These are phyloP conservation scores for Phyto melanocephala DNA, from an alignment of 2,888 invertebrate genomes.

Conservation along the genomic window DNA sequence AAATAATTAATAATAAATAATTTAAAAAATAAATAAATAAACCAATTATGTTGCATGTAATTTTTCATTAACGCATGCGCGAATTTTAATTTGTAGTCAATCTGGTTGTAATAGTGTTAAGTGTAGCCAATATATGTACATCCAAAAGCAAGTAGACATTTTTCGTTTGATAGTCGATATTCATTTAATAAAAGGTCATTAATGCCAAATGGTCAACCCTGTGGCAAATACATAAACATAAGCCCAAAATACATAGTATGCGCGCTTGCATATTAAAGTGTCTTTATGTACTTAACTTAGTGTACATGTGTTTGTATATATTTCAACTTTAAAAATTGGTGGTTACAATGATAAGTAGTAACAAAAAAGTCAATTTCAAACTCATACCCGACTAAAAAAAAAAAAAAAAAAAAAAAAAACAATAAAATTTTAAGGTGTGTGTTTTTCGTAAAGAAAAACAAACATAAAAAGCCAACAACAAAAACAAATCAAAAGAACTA, in stretches of 20 bases:
- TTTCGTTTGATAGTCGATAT: slow-evolving; percentile 18
- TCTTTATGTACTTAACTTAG: background rate
- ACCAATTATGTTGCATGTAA: no score
- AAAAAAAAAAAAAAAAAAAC: slow-evolving; percentile 36
- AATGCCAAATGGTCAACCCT: slow-evolving; percentile 49
- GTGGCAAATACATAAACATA: background rate
- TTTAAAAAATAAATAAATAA: no score
- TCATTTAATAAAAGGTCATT: slow-evolving; percentile 42
- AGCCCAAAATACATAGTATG: background rate
- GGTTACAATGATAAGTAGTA: slow-evolving; percentile 30
- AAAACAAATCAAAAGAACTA: background rate
- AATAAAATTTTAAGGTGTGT: slow-evolving; percentile 57
- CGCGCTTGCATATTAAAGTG: background rate
- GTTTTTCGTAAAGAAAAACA: slow-evolving; percentile 26
- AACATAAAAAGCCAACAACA: slow-evolving; percentile 9
- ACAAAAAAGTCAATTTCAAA: background rate
- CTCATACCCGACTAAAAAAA: background rate
- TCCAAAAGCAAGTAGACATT: slow-evolving; percentile 7
- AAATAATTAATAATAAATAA: no score
- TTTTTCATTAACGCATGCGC: background rate
- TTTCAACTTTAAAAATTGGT: background rate
- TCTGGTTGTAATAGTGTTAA: background rate
- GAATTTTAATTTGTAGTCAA: background rate
- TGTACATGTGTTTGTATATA: background rate
- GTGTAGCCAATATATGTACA: background rate